A percentile compares a stretch with the other conserved stretches of the same genome.
Conservation (phyloP, 2,797 vertebrate species). For the Tapirus indicus region DNA sequence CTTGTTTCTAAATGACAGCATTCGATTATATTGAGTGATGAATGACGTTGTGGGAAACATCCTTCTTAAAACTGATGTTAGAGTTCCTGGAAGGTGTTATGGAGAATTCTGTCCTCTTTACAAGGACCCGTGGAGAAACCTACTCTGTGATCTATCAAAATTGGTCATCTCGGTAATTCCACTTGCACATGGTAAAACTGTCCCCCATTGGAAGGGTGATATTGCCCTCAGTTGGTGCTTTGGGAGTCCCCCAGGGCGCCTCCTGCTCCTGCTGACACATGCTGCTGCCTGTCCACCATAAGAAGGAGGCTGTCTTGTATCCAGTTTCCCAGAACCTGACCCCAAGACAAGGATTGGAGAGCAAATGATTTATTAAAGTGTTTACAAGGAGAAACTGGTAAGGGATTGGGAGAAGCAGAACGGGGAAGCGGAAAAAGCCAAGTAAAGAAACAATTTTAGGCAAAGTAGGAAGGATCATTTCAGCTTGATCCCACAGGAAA, state of each 20-base stretch:
- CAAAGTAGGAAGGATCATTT: neutral
- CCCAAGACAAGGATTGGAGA: neutral
- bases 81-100: slow-evolving; percentile 22
- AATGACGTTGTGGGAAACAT: neutral
- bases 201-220: too few relatives aligned
- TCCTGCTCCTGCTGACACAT: neutral
- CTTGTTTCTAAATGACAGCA: slow-evolving; percentile 19
- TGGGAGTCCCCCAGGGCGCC: neutral
- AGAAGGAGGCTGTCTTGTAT: neutral
- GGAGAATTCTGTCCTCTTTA: slow-evolving; percentile 15
- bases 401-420: neutral
- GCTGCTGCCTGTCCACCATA: neutral
- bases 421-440: neutral
- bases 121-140: neutral
- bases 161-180: neutral
- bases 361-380: neutral
- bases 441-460: neutral
- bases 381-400: neutral
- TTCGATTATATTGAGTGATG: neutral
- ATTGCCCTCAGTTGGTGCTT: neutral
- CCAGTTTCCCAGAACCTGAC: neutral
- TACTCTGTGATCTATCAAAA: neutral
- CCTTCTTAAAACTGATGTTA: slow-evolving; percentile 5
- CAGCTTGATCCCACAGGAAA: neutral
- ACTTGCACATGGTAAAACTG: neutral